Evolutionary conservation across 2,888 invertebrate species (phyloP).

Genomic region (Dynastes tityus): DNA sequence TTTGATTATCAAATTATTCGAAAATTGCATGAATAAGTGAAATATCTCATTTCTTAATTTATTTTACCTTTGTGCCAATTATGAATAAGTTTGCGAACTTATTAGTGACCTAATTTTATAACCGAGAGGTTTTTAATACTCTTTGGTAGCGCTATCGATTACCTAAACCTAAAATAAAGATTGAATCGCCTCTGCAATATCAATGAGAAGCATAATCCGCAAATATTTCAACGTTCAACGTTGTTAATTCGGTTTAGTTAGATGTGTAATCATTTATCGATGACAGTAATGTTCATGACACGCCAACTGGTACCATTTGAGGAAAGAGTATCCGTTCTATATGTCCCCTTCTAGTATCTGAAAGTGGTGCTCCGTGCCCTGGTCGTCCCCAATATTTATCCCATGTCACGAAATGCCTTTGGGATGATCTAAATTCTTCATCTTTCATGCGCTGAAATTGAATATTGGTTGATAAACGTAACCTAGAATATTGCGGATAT

Average conservation of each 20-base stretch:
- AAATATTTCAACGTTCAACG: too few relatives aligned
- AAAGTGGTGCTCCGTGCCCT: slow-evolving; percentile 76
- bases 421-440: slow-evolving; percentile 78
- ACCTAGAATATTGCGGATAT: background rate
- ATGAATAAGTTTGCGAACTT: too few relatives aligned
- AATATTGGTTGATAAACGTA: background rate
- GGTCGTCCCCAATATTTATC: slow-evolving; percentile 86
- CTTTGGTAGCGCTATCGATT: background rate
- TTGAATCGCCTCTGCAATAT: slow-evolving; percentile 6
- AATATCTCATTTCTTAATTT: too few relatives aligned
- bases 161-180: background rate
- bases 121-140: too few relatives aligned
- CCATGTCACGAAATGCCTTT: slow-evolving; percentile 84
- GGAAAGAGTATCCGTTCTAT: slow-evolving; percentile 67
- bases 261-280: slow-evolving; percentile 8
- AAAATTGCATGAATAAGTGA: too few relatives aligned
- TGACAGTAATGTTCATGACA: slow-evolving; percentile 53
- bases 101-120: too few relatives aligned
- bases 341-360: slow-evolving; percentile 63
- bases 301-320: slow-evolving; percentile 63
- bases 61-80: too few relatives aligned
- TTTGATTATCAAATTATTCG: too few relatives aligned
- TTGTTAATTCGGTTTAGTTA: background rate
- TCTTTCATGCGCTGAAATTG: slow-evolving; percentile 75
- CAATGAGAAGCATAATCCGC: slow-evolving; percentile 7